A percentile compares a stretch with the other conserved stretches of the same genome.
These are phyloP conservation scores for Synanceia verrucosa DNA, from an alignment of 2,797 vertebrate genomes.

Conservation along the genomic window DNA sequence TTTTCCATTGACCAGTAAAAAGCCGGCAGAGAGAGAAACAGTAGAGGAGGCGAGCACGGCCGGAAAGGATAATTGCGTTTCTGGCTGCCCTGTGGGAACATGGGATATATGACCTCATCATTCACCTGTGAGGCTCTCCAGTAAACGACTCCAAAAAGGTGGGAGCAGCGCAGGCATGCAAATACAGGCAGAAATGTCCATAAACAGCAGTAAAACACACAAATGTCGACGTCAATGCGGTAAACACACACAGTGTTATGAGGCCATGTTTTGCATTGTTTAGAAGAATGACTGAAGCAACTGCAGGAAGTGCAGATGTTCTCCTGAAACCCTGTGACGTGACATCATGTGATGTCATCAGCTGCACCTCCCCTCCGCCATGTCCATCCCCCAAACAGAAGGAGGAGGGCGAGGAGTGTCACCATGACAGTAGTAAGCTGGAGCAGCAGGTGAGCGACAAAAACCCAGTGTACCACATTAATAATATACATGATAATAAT, in stretches of 20 bases:
- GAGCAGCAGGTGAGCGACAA: constrained; percentile 70
- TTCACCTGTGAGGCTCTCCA: constrained; percentile 83
- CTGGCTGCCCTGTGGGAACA: constrained; percentile 84
- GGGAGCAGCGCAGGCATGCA: constrained; percentile 2
- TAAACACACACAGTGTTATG: background rate
- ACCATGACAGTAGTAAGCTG: constrained; percentile 50
- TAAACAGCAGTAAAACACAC: background rate
- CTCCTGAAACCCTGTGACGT: constrained; percentile 66
- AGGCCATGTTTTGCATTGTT: background rate
- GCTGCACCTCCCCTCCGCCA: constrained; percentile 50
- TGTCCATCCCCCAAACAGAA: constrained; percentile 56
- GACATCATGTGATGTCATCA: constrained; percentile 41
- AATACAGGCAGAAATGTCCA: background rate
- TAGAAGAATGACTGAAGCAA: constrained; percentile 89
- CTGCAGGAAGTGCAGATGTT: constrained; percentile 75
- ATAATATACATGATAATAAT: constrained; percentile 18
- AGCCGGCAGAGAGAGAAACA: constrained; percentile 46
- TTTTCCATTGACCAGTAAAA: constrained; percentile 56
- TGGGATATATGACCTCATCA: constrained; percentile 89
- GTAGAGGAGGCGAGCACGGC: constrained; percentile 45
- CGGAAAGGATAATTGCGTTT: constrained; percentile 76
- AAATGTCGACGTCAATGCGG: background rate
- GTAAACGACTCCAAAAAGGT: constrained; percentile 72
- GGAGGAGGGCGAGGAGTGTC: constrained; percentile 56
- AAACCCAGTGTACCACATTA: constrained; percentile 7